Percentiles rank a stretch among this genome's conserved stretches.
Evolutionary conservation across 2,113 vertebrate species (phyloP).

Genomic region (Apus apus): DNA sequence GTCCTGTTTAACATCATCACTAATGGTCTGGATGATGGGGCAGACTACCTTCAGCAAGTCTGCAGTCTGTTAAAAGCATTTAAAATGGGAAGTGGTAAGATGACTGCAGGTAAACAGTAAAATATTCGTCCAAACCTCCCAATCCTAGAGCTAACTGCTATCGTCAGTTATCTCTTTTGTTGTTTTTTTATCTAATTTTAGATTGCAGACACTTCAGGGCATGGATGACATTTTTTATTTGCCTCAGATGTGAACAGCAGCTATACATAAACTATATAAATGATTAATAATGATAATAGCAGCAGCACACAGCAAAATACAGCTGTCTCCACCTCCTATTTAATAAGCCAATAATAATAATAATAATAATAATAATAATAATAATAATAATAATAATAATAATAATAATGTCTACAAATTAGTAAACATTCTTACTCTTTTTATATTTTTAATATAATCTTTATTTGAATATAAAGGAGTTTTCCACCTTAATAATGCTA

Average conservation of each 20-base stretch:
- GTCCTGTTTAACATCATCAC: not conserved
- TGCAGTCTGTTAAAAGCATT: not conserved
- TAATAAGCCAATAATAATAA: slow-evolving; percentile 12
- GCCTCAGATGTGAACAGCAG: not conserved
- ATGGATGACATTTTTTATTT: slow-evolving; percentile 16
- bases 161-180: not conserved
- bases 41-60: not conserved
- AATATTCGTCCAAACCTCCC: not conserved
- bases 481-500: slow-evolving; percentile 1
- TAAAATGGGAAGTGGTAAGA: not conserved
- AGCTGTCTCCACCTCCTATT: not conserved
- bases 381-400: not conserved
- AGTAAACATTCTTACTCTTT: not conserved
- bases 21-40: not conserved
- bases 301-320: not conserved
- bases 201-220: slow-evolving; percentile 22
- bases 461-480: not conserved
- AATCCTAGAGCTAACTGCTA: not conserved
- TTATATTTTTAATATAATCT: not conserved
- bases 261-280: slow-evolving; percentile 2
- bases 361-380: slow-evolving; percentile 4
- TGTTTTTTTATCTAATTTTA: slow-evolving; percentile 21
- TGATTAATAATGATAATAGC: slow-evolving; percentile 3
- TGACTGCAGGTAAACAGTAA: not conserved
- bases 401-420: not conserved